Percentiles rank a stretch among this genome's conserved stretches.
These are phyloP conservation scores for Henricia sp. DNA, from an alignment of 53 echinoderm and acorn worm species.

Conservation along the genomic window DNA sequence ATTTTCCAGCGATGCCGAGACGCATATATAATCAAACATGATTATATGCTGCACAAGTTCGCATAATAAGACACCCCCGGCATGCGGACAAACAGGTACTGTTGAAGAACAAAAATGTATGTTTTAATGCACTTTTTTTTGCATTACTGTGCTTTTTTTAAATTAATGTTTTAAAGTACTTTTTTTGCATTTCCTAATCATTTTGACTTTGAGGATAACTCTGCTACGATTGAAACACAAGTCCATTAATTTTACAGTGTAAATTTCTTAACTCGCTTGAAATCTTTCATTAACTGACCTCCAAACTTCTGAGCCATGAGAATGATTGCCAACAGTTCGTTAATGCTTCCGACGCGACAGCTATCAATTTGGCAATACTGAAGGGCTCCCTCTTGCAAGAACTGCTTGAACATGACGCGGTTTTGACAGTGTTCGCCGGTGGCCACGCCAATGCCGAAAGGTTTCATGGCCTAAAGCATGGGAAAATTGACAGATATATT, in stretches of 20 bases:
- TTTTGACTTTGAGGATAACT: neutral
- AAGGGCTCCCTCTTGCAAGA: conserved; percentile 82
- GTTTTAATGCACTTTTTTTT: neutral
- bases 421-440: conserved; percentile 98
- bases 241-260: neutral
- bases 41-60: conserved; percentile 96
- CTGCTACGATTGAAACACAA: neutral
- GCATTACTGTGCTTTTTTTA: neutral
- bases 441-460: conserved; percentile 87
- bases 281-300: too few relatives aligned
- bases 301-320: conserved; percentile 98
- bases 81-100: conserved; percentile 99
- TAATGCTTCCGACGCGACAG: conserved; percentile 94
- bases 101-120: conserved; percentile 8
- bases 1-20: conserved; percentile 82
- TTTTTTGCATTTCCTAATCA: neutral
- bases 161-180: neutral
- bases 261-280: too few relatives aligned
- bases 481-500: neutral
- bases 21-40: conserved; percentile 93
- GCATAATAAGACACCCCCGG: conserved; percentile 93
- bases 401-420: conserved; percentile 98
- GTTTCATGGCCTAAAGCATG: conserved; percentile 78
- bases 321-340: conserved; percentile 83
- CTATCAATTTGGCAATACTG: conserved; percentile 95